A percentile compares a stretch with the other conserved stretches of the same genome.
These are phyloP conservation scores for Anas bahamensis DNA, from an alignment of 2,797 vertebrate species.

Conservation along the genomic window DNA sequence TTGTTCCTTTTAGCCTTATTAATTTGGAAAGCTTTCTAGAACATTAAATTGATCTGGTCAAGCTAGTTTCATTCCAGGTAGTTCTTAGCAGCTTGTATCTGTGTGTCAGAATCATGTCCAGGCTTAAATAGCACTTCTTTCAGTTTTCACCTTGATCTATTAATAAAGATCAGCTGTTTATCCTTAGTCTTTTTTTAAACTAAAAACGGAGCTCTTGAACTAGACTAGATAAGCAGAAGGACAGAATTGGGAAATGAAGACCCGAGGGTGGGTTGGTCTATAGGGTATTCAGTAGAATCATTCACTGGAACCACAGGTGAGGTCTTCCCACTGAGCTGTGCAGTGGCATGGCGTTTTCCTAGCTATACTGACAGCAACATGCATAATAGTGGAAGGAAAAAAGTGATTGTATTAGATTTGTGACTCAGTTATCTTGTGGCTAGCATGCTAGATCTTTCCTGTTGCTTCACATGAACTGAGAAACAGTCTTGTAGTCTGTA, in stretches of 20 bases:
- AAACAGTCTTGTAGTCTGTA: not conserved
- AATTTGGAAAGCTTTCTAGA: not conserved
- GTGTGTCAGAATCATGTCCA: not conserved
- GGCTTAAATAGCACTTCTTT: not conserved
- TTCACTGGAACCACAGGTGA: not conserved
- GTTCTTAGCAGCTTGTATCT: not conserved
- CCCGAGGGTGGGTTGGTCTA: not conserved
- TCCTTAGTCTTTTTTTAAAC: not conserved
- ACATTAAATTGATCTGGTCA: not conserved
- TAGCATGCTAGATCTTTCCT: not conserved
- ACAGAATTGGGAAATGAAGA: not conserved
- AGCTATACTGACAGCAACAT: not conserved
- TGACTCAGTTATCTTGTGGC: not conserved
- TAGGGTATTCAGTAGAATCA: not conserved
- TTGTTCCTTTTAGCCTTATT: not conserved
- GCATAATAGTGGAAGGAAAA: not conserved
- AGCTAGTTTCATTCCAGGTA: not conserved
- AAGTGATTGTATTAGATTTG: not conserved
- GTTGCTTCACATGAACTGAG: not conserved
- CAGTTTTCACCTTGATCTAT: not conserved
- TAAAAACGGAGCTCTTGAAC: not conserved
- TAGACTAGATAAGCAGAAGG: not conserved
- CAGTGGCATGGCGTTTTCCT: not conserved
- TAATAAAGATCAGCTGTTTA: not conserved
- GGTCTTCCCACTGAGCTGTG: rapidly evolving